phyloP scores from a whole-genome alignment of 2,797 vertebrate species.

The Taenioides sp. region DNA sequence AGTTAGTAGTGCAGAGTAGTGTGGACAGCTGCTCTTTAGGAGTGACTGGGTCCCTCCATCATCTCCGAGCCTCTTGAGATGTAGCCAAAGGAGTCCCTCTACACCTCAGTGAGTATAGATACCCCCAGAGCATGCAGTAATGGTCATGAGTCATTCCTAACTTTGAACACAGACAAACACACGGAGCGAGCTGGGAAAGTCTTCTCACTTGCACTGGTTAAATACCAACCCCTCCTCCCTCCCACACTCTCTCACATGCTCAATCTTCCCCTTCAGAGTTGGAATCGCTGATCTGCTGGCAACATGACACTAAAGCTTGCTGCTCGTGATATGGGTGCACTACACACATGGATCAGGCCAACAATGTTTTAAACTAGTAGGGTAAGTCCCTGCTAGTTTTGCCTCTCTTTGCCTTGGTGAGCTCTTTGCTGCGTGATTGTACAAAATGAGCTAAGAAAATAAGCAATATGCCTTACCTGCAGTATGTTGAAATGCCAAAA shows the following conservation, averaged over 20 bases:
- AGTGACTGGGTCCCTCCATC: constrained; percentile 11
- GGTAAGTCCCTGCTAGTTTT: background rate
- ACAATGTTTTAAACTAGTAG: constrained; percentile 3
- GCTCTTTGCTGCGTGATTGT: background rate
- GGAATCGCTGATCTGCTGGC: constrained; percentile 60
- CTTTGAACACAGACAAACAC: constrained; percentile 26
- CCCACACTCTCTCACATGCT: constrained; percentile 39
- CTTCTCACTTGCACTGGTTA: constrained; percentile 56
- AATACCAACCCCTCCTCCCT: constrained; percentile 36
- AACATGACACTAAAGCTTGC: constrained; percentile 53
- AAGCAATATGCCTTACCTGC: background rate
- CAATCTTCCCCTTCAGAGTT: constrained; percentile 53
- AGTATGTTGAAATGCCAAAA: background rate
- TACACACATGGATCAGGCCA: constrained; percentile 6
- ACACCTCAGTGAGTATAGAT: constrained; percentile 45
- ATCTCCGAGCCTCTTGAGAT: constrained; percentile 4
- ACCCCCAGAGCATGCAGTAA: constrained; percentile 38
- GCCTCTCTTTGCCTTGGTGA: background rate
- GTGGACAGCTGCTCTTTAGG: constrained; percentile 14
- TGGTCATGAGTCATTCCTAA: constrained; percentile 55
- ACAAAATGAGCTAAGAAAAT: background rate
- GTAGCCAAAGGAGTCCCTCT: constrained; percentile 56
- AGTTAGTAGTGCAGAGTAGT: background rate
- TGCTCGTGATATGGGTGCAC: constrained; percentile 39
- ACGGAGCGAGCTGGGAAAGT: constrained; percentile 47